phyloP scores from a whole-genome alignment of 2,113 vertebrate genomes.

The Ifrita kowaldi region DNA sequence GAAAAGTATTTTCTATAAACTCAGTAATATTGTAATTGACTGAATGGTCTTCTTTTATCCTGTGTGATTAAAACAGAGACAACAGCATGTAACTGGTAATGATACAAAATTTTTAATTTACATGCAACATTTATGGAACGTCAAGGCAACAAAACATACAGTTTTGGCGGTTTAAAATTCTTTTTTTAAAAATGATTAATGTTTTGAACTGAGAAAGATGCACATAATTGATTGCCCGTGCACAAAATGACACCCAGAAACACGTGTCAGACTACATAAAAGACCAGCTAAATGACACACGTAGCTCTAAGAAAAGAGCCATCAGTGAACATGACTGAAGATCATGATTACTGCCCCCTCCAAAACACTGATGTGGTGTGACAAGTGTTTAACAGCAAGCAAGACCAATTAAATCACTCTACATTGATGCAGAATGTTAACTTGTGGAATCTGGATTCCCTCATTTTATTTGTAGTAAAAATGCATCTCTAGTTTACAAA shows the following conservation, averaged over 20 bases:
- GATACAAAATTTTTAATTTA: slow-evolving; percentile 78
- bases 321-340: slow-evolving; percentile 25
- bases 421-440: slow-evolving; percentile 5
- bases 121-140: slow-evolving; percentile 70
- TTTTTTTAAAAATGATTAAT: slow-evolving; percentile 5
- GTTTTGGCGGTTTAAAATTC: background rate
- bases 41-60: background rate
- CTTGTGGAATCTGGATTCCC: background rate
- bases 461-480: slow-evolving; percentile 40
- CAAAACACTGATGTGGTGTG: background rate
- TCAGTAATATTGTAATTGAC: background rate
- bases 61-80: slow-evolving; percentile 3
- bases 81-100: background rate
- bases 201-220: slow-evolving; percentile 54
- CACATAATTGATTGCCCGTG: slow-evolving; percentile 44
- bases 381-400: slow-evolving; percentile 14
- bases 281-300: slow-evolving; percentile 33
- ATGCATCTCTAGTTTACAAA: slow-evolving; percentile 40
- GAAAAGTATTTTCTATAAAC: background rate
- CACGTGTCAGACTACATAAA: slow-evolving; percentile 15
- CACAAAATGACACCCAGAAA: slow-evolving; percentile 49
- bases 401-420: background rate
- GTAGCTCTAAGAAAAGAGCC: slow-evolving; percentile 64
- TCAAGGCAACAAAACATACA: slow-evolving; percentile 65
- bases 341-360: slow-evolving; percentile 15